Evolutionary conservation across 2,113 vertebrate species (phyloP), one percentile per base, ranked within the genome.

Genomic region (Catharus minimus): DNA sequence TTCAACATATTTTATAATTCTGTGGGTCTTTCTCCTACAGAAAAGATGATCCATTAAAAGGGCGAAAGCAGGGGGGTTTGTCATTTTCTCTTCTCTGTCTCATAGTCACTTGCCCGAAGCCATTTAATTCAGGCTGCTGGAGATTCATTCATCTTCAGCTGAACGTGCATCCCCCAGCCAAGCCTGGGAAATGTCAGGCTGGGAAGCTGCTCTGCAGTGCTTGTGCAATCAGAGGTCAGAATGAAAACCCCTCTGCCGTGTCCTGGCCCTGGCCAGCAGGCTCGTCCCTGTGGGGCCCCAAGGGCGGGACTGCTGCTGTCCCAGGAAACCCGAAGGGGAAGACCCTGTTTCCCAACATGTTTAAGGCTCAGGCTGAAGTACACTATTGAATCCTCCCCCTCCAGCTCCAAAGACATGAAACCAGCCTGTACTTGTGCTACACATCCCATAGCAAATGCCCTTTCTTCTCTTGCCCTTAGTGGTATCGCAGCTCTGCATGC

Each of bases 221-320:
- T 32, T 1, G 0, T 53, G 36, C 57, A 62, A 20, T 52, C 32
- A 23, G 44, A 41, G 53, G 11, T 39, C 17, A 6, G 44, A 50
- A 13, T 39, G 13, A 81, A 79, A 76, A 5, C 17, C 13, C 10
- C 38, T 62, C 55, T 75, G 28, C 49, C 4, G 1, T 0, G 1
- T 71, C 53, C 44, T 9, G 4, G 38, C 17, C 30, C 16, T 1
- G 1, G 21, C 23, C 67, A 76, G 41, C 0, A 1, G 47, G 16
- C 10, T 58, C 27, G 11, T 68, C 9, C 1, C 62, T 72, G 28
- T 5, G 2, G 24, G 41, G 41, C 13, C 19, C n/a, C 5, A 2
- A 3, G 23, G n/a, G 36, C 44, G 52, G 49, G 39, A 61, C n/a
- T 0, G 0, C 19, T 2, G 0, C 28, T 5, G 1, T 50, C 58